Percentiles rank a stretch among this genome's conserved stretches.
These are phyloP conservation scores for Pterocles orientalis DNA, from an alignment of 2,113 vertebrate species.

Conservation along the genomic window DNA sequence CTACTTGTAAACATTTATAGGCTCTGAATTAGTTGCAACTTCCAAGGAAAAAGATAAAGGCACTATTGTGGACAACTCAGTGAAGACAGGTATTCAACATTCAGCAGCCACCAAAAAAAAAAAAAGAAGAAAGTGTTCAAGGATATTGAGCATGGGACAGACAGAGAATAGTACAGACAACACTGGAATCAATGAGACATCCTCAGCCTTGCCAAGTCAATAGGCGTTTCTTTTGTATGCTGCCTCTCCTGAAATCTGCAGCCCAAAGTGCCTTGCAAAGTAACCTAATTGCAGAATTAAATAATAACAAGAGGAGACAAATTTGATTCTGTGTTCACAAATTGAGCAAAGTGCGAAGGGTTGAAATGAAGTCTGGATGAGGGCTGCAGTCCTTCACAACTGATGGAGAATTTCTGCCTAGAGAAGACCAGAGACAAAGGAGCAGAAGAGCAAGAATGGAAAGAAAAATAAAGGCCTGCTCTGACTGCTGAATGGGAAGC, in stretches of 20 bases:
- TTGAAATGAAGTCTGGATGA: not conserved
- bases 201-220: slow-evolving; percentile 5
- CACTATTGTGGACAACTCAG: not conserved
- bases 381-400: not conserved
- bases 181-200: slow-evolving; percentile 14
- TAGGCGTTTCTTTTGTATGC: not conserved
- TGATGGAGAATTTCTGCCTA: not conserved
- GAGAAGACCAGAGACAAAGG: not conserved
- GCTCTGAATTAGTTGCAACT: not conserved
- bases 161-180: not conserved
- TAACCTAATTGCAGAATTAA: slow-evolving; percentile 38
- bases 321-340: not conserved
- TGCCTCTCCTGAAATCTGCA: not conserved
- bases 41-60: not conserved
- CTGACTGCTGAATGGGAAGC: not conserved
- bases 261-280: not conserved
- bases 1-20: not conserved
- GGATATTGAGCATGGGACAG: not conserved
- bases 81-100: not conserved
- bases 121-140: not conserved
- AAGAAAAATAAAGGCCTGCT: not conserved
- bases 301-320: slow-evolving; percentile 14
- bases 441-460: not conserved
- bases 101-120: not conserved
- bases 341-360: not conserved